phyloP scores from a whole-genome alignment of 2,888 invertebrate genomes.

The Julus scandinavius region DNA sequence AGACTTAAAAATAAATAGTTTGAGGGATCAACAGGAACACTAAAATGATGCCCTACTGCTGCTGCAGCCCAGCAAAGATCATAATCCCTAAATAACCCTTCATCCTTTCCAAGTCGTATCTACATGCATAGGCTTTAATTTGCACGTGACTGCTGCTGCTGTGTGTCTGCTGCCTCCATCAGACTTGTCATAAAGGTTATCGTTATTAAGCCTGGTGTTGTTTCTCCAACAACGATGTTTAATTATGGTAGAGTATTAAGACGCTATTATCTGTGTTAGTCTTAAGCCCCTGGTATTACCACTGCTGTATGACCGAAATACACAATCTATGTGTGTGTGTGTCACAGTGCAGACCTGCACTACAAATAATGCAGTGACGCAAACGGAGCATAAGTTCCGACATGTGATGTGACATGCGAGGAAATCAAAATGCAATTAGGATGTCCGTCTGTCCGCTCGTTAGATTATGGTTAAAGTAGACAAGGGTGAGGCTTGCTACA shows the following conservation, averaged over 20 bases:
- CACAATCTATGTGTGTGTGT: background rate
- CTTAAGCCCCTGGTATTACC: conserved; percentile 47
- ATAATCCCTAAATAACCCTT: conserved; percentile 49
- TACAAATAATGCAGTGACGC: conserved; percentile 26
- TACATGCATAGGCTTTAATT: background rate
- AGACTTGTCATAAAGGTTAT: conserved; percentile 47
- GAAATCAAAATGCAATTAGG: conserved; percentile 48
- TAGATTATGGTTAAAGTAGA: conserved; percentile 4
- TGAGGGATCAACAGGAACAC: conserved; percentile 32
- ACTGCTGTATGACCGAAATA: conserved; percentile 38
- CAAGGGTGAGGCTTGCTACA: background rate
- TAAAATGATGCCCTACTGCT: conserved; percentile 14
- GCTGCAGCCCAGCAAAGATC: background rate
- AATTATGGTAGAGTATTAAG: conserved; percentile 51
- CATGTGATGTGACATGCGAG: conserved; percentile 44
- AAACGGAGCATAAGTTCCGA: conserved; percentile 7
- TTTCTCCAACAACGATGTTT: conserved; percentile 47
- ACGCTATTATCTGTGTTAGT: conserved; percentile 48
- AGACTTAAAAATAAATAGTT: conserved; percentile 29
- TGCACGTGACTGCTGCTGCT: conserved; percentile 23
- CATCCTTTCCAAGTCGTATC: conserved; percentile 43
- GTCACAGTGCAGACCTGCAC: background rate
- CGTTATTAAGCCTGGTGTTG: conserved; percentile 38
- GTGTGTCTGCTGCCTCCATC: conserved; percentile 39
- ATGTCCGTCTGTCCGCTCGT: conserved; percentile 20